Base-by-base conservation (phyloP, 64 coral and sea anemone genomes). In the Dendronephthya gigantea region DNA sequence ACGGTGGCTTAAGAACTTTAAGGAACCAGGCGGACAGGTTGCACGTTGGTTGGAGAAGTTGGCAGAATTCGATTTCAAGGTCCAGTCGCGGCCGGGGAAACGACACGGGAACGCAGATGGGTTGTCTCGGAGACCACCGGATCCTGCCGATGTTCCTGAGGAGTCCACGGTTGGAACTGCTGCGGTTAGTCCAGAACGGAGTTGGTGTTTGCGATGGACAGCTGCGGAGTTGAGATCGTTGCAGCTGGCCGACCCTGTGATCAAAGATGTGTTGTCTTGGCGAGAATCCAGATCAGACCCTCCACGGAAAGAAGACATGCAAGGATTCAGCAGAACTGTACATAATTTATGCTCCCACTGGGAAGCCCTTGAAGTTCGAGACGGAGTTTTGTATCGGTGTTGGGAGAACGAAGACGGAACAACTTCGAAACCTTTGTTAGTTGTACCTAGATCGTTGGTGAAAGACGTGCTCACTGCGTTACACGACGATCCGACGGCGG, bases 1-100 rank as follows among this genome's bases (percentile, higher is more conserved):
- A 0, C 36, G 4, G 27, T 86, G 85, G 85, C 15, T 86, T 19
- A 7, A 86, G 0, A 47, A 70, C 23, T 68, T 86, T 33, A 38
- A 47, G 6, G 37, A 86, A 17, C 85, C 85, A 11, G 62, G 72
- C 7, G 85, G 85, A 37, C 56, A 70, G 36, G n/a, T 86, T 0
- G 36, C 85, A 12, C 23, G 69, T 4, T 76, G 69, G 69, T 30
- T 31, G 11, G 69, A 76, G 17, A 12, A 28, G 34, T 16, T 76
- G 25, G n/a, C 23, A 10, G 69, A 76, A 16, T 76, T 31, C 34
- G 69, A 76, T 76, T 76, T 5, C 17, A 16, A 75, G 35, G 15
- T 75, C 23, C 13, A 31, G 15, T 27, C 14, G 4, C 69, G 69
- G 2, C 9, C 23, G 25, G 69, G 69, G 3, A 75, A 27, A 27